phyloP scores from a whole-genome alignment of 2,888 invertebrate genomes.

The Oscheius sp. region DNA sequence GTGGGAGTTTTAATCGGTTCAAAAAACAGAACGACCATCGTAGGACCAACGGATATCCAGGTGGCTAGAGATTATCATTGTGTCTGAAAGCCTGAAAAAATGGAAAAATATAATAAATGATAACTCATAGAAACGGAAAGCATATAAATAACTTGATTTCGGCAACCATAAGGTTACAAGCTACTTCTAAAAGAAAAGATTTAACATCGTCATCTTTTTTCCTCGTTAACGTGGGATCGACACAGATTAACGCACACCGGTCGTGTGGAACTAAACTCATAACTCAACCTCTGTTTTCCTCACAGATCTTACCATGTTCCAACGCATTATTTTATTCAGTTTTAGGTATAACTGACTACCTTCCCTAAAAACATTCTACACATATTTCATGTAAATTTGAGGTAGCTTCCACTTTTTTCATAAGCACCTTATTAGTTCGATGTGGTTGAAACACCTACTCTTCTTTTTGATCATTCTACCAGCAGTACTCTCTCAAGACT shows the following conservation, averaged over 20 bases:
- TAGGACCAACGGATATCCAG: no score
- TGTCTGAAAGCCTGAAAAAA: no score
- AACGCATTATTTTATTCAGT: not conserved
- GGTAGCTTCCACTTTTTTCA: not conserved
- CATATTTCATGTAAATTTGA: conserved; percentile 9
- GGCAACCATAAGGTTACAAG: no score
- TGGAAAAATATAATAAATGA: no score
- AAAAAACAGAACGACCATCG: no score
- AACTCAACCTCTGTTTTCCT: conserved; percentile 1
- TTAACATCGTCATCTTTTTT: conserved; percentile 16
- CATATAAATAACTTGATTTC: no score
- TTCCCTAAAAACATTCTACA: not conserved
- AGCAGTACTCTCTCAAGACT: not conserved
- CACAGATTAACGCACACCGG: conserved; percentile 19
- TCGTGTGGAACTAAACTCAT: conserved; percentile 6
- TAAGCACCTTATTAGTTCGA: not conserved
- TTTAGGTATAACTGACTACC: conserved; percentile 17
- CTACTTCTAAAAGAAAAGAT: no score
- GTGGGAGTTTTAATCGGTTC: no score
- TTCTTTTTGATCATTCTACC: not conserved
- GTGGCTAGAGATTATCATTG: no score
- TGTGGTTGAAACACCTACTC: conserved; percentile 14
- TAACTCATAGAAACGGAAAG: no score
- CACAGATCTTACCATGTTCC: not conserved
- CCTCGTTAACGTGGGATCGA: conserved; percentile 26